A percentile compares a stretch with the other conserved stretches of the same genome.
phyloP scores from a whole-genome alignment of 2,888 invertebrate species.

The Ernsta delagoae region DNA sequence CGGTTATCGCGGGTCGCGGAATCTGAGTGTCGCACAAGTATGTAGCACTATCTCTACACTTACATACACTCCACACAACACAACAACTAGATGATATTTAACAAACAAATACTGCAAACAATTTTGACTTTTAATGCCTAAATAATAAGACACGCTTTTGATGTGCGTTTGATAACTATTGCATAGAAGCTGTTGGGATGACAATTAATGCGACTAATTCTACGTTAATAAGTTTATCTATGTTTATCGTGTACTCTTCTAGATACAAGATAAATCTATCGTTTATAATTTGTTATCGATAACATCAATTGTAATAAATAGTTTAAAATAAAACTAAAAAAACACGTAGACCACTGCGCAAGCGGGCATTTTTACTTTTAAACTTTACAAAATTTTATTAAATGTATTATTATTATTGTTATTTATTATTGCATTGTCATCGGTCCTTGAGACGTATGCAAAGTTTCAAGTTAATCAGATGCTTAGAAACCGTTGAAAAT shows the following conservation, averaged over 20 bases:
- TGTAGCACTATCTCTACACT: conserved; percentile 17
- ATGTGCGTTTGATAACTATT: neutral
- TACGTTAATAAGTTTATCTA: conserved; percentile 24
- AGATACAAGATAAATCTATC: conserved; percentile 27
- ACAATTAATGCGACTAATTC: neutral
- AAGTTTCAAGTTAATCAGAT: too few relatives aligned
- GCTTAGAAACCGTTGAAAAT: too few relatives aligned
- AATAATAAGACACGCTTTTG: conserved; percentile 8
- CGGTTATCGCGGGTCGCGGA: conserved; percentile 40
- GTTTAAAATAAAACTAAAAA: too few relatives aligned
- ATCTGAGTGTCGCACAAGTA: conserved; percentile 21
- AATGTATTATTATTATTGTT: too few relatives aligned
- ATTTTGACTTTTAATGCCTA: neutral
- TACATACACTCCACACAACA: conserved; percentile 1
- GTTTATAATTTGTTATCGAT: conserved; percentile 31
- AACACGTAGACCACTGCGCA: too few relatives aligned
- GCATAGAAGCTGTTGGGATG: conserved; percentile 1
- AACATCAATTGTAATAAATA: neutral
- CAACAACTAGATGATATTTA: neutral
- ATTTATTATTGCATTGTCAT: too few relatives aligned
- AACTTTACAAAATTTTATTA: too few relatives aligned
- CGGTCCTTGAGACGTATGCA: too few relatives aligned
- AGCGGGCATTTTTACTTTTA: too few relatives aligned
- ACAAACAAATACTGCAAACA: neutral
- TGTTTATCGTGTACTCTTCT: conserved; percentile 22